Base-by-base conservation (phyloP, 2,113 vertebrate species). In the Poeciliopsis retropinna region DNA sequence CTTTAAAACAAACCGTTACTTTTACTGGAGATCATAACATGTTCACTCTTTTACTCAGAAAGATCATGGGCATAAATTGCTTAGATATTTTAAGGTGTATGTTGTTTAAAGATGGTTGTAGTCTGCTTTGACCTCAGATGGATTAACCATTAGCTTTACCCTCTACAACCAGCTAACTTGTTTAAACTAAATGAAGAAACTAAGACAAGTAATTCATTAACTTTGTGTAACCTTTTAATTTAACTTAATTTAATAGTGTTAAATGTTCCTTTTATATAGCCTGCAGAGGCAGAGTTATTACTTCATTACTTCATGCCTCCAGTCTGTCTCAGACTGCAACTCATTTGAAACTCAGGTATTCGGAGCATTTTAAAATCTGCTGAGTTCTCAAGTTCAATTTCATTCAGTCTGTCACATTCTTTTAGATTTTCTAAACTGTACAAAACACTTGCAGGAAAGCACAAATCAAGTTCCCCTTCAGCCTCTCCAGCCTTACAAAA, bases 341-440 rank as follows among this genome's bases (percentile, higher is more conserved):
- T 19, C 44, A 19, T 19, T 30, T 47, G 1, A 76, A 44, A 76
- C 4, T 37, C 41, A 41, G 39, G 29, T 31, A 73, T 51, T 30
- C 67, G 37, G 28, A 29, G 44, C 22, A 37, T 75, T 61, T 51
- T 29, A 37, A 72, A 44, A 37, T 29, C 34, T n/a, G 62, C 12
- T 13, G 3, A 75, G 60, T 22, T 39, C 73, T 84, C 62, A 25
- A 27, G 25, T 64, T 84, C 73, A 83, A 57, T 74, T 37, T 70
- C 28, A 81, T 81, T 75, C 51, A 29, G 76, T 27, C 57, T 87
- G 77, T 51, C 84, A 79, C 54, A 74, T 34, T 19, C 60, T 73
- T 76, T 19, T 60, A 76, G 61, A 71, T n/a, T 34, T 75, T 79
- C 27, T 2, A 22, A 82, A 78, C 61, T 39, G 71, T 66, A 19